phyloP scores from a whole-genome alignment of 1,140 invertebrate genomes.

The Cydia fagiglandana region DNA sequence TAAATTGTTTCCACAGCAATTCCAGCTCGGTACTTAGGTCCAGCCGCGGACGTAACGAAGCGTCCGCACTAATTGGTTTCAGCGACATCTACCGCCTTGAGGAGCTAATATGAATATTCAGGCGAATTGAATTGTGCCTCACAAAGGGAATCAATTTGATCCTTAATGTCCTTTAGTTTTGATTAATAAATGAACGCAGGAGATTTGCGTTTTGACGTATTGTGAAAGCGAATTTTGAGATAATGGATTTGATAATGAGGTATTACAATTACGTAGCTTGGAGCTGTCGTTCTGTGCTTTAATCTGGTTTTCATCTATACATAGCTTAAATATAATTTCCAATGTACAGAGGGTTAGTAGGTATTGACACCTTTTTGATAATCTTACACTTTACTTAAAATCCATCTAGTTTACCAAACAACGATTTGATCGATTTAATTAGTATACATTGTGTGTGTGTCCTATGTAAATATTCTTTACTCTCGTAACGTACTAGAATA shows the following conservation, averaged over 20 bases:
- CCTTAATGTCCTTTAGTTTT: constrained; percentile 31
- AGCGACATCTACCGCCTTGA: constrained; percentile 20
- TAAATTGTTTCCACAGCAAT: not conserved
- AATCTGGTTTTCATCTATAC: not conserved
- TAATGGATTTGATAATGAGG: constrained; percentile 8
- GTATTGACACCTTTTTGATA: too few species aligned
- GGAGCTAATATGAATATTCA: constrained; percentile 32
- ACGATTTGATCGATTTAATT: too few species aligned
- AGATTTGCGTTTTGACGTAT: constrained; percentile 25
- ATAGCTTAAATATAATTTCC: not conserved
- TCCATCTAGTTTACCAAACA: too few species aligned
- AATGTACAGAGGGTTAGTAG: not conserved
- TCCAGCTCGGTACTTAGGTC: not conserved
- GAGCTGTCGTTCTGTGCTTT: not conserved
- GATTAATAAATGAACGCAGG: constrained; percentile 21
- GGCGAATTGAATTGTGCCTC: constrained; percentile 24
- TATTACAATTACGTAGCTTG: not conserved
- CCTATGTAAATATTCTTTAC: too few species aligned
- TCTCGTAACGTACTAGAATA: too few species aligned
- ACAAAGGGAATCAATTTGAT: constrained; percentile 33
- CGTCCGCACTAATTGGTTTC: constrained; percentile 4
- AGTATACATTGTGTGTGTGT: too few species aligned
- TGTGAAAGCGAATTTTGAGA: not conserved
- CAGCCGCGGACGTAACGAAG: constrained; percentile 12
- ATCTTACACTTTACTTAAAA: too few species aligned